Evolutionary conservation across 2,113 vertebrate genomes (phyloP), one percentile per base, ranked within the genome.

Genomic region (Clarias magur): DNA sequence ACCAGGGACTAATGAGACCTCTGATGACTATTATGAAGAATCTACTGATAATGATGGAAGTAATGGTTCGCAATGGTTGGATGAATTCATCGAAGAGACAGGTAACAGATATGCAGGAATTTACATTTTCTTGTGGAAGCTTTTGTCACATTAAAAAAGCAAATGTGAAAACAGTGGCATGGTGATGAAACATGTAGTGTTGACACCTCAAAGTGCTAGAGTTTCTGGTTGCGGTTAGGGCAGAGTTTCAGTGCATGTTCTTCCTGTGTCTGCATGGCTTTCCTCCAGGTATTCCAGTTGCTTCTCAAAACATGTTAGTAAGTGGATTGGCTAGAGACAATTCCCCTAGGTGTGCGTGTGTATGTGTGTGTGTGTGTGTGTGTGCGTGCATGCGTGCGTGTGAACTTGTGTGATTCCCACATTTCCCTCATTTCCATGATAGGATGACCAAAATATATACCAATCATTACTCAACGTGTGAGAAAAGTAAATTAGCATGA

Each of bases 21-120:
- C 30, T 13, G 56, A 81, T 13, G 57, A 81, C 30, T 81, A 81
- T 59, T 60, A 81, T 38, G 57, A 38, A 23, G 80, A 81, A 25
- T 34, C 38, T 25, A 23, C n/a, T 27, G 4, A 62, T 60, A 23
- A 62, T 38, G 59, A 38, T 23, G 3, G 42, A 60, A 38, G 19
- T 81, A 34, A 62, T 38, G 11, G 7, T 11, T 62, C 42, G 23
- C 78, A 88, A 25, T 79, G 80, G 80, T 38, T 81, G 57, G 2
- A 60, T 38, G 57, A 81, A 7, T 38, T 63, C 1, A 23, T 63
- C 15, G 80, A 81, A 81, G 80, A 81, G 17, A 62, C 19, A 81
- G 80, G 80, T 81, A 81, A 38, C 19, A 76, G 5, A n/a, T n/a
- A 78, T 15, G 0, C 23, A 7, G 23, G 48, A 78, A 16, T 54